These are phyloP conservation scores for Prosopocoilus inquinatus DNA, from an alignment of 2,888 invertebrate species.

Conservation along the genomic window DNA sequence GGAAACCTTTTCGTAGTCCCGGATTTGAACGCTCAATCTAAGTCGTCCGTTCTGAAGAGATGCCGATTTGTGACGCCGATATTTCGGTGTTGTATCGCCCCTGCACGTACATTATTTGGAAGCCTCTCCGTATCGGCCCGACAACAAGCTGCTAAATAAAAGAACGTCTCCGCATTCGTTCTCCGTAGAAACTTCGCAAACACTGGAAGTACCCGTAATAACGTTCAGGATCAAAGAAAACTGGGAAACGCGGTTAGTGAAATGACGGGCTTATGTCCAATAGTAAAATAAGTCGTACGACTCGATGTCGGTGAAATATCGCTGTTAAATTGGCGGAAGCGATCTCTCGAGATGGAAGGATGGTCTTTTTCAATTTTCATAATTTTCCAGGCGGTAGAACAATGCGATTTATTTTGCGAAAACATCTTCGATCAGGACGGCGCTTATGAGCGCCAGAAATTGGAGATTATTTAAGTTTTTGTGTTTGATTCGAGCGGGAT, in stretches of 20 bases:
- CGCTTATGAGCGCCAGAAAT: slow-evolving; percentile 20
- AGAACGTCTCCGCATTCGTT: slow-evolving; percentile 12
- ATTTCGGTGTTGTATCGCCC: slow-evolving; percentile 13
- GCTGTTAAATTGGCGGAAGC: slow-evolving; percentile 49
- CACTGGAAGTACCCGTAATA: slow-evolving; percentile 23
- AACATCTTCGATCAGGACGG: slow-evolving; percentile 12
- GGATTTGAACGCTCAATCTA: slow-evolving; percentile 25
- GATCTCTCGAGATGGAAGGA: slow-evolving; percentile 34
- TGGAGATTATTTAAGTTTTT: slow-evolving; percentile 27
- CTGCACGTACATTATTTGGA: slow-evolving; percentile 7
- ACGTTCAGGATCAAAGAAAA: slow-evolving; percentile 32
- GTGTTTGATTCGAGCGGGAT: slow-evolving; percentile 12
- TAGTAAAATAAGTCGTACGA: slow-evolving; percentile 42
- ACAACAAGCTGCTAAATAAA: slow-evolving; percentile 7
- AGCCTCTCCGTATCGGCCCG: background rate
- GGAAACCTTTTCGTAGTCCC: slow-evolving; percentile 25
- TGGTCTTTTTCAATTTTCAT: slow-evolving; percentile 48
- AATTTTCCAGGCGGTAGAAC: slow-evolving; percentile 44
- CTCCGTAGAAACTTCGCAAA: too few relatives aligned
- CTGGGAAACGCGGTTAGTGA: slow-evolving; percentile 35
- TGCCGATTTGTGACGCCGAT: slow-evolving; percentile 18
- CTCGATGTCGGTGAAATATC: slow-evolving; percentile 37
- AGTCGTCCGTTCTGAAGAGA: slow-evolving; percentile 24
- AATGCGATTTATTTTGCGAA: slow-evolving; percentile 29
- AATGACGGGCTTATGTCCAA: slow-evolving; percentile 45